A percentile compares a stretch with the other conserved stretches of the same genome.
These are phyloP conservation scores for Mesorhabditis belari DNA, from an alignment of 2,888 invertebrate species.

Conservation along the genomic window DNA sequence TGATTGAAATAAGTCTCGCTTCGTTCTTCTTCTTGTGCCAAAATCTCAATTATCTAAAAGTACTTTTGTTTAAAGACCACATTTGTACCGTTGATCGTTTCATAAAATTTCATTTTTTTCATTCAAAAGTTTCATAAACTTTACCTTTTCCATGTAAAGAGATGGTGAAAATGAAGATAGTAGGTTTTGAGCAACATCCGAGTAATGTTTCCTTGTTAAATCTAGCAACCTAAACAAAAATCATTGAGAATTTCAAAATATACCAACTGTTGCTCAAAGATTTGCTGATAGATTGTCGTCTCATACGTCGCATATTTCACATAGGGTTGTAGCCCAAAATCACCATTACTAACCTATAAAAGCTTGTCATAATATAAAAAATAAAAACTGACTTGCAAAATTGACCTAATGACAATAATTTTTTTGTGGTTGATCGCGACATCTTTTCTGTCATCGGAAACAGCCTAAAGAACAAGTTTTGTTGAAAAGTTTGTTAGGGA, in stretches of 20 bases:
- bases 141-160: constrained; percentile 76
- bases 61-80: neutral
- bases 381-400: constrained; percentile 71
- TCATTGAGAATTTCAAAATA: constrained; percentile 5
- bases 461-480: neutral
- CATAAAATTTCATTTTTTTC: too few species aligned
- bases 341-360: neutral
- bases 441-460: constrained; percentile 55
- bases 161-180: constrained; percentile 76
- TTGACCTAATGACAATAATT: constrained; percentile 78
- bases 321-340: neutral
- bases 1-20: constrained; percentile 72
- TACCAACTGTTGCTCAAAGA: neutral
- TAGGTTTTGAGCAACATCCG: constrained; percentile 71
- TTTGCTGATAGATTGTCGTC: neutral
- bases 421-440: constrained; percentile 55
- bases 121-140: neutral
- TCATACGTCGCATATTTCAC: neutral
- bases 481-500: neutral
- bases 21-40: constrained; percentile 72
- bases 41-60: constrained; percentile 66
- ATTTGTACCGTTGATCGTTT: neutral
- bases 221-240: constrained; percentile 65
- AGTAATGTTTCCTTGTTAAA: constrained; percentile 74
- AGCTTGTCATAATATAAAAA: neutral